A percentile compares a stretch with the other conserved stretches of the same genome.
Evolutionary conservation across 1,140 invertebrate genomes (phyloP).

Genomic region (Plectrocnemia conspersa): DNA sequence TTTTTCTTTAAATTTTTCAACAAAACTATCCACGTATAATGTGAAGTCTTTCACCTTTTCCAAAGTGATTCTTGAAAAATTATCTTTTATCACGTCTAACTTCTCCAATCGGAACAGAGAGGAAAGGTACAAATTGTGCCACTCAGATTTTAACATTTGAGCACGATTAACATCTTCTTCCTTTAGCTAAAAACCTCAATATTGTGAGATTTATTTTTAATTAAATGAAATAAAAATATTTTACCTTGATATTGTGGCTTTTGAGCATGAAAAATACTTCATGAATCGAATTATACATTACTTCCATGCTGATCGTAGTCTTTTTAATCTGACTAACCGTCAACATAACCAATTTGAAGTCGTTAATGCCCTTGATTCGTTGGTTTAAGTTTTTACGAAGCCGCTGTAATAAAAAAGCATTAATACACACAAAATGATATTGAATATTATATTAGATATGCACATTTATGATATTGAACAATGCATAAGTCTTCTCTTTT

Average conservation of each 20-base stretch:
- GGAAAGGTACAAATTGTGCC: slow-evolving; percentile 63
- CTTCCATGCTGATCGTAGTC: slow-evolving; percentile 68
- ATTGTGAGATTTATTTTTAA: neutral
- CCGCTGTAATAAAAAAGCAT: slow-evolving; percentile 42
- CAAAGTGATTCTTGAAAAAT: slow-evolving; percentile 73
- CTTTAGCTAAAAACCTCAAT: slow-evolving; percentile 37
- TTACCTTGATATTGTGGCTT: slow-evolving; percentile 54
- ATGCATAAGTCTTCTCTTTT: slow-evolving; percentile 56
- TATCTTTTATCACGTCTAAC: slow-evolving; percentile 66
- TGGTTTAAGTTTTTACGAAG: slow-evolving; percentile 60
- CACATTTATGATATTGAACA: slow-evolving; percentile 58
- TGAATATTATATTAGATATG: slow-evolving; percentile 24
- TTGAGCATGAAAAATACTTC: slow-evolving; percentile 57
- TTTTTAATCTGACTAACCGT: slow-evolving; percentile 71
- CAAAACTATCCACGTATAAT: slow-evolving; percentile 60
- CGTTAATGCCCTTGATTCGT: slow-evolving; percentile 68
- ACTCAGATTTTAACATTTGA: slow-evolving; percentile 58
- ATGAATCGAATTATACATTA: slow-evolving; percentile 64
- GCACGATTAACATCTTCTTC: slow-evolving; percentile 55
- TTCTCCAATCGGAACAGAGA: slow-evolving; percentile 63
- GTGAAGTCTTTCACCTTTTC: slow-evolving; percentile 69
- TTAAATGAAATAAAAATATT: neutral
- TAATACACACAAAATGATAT: slow-evolving; percentile 13
- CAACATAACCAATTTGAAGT: slow-evolving; percentile 79
- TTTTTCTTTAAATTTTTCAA: slow-evolving; percentile 64